Base-by-base conservation (phyloP, 2,113 vertebrate genomes). In the Glaucidium brasilianum region DNA sequence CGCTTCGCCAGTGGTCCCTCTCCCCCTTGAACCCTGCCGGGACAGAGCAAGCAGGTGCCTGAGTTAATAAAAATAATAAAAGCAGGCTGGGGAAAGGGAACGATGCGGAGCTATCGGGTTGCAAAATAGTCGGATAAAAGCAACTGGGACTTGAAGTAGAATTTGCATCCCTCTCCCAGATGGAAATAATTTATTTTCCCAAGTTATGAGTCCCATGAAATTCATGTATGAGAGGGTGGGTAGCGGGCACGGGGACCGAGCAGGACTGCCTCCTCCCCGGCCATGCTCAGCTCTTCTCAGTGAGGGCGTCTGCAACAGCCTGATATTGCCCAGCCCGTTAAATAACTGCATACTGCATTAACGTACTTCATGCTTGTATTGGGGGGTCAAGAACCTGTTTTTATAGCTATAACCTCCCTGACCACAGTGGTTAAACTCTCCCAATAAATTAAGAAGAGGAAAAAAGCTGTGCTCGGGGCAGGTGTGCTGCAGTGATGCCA, bases 1-100 rank as follows among this genome's bases (percentile, higher is more conserved):
- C 99, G 0, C 99, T 99, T 23, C 99, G 97, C 99, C 99, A 99
- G 97, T 99, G 99, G 93, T 99, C 99, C 29, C 99, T 92, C 96
- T 99, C 99, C 0, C 99, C 99, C 97, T 99, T 99, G 96, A 99
- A 99, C 35, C 99, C 99, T 99, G 91, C 11, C 22, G 1, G 5
- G 4, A 8, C 3, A 32, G 9, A 87, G 85, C 5, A 10, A 49
- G 58, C 0, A 7, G 27, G 56, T 0, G 20, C 16, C 17, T 53
- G 45, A 79, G 81, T 49, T 35, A 15, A 29, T 3, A 1, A 11
- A 20, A 77, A 34, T 5, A 27, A 45, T 14, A 32, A 37, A 49
- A 1, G 19, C 7, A 19, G 81, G 68, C 1, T 15, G 55, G 32
- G 83, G 22, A 17, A 49, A 55, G 55, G 45, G 26, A 82, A 15